Base-by-base conservation (phyloP, 1,140 invertebrate genomes). In the Habropoda laboriosa region DNA sequence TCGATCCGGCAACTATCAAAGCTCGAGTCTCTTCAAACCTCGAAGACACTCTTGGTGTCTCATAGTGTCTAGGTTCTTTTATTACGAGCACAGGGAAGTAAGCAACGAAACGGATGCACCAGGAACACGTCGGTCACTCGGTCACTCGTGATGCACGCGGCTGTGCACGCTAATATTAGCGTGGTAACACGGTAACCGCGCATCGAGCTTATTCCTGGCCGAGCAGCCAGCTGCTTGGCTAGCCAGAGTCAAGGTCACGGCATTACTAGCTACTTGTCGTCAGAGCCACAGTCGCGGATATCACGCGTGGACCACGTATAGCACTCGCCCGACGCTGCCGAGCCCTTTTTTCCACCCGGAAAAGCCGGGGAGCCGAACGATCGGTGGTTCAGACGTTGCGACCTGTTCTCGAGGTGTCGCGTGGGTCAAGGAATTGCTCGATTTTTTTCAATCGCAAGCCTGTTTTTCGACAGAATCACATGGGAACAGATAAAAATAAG, bases 171-270 rank as follows among this genome's bases (percentile, higher is more conserved):
- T 92, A 92, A 92, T 92, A 92, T 92, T 92, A 92, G 91, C 89
- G 81, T 81, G 87, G 89, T 88, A 90, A 90, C 90, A 89, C 88
- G 90, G 85, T 90, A 90, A 91, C 90, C 90, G 85, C 84, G 89
- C 85, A 84, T 82, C 80, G 80, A 87, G 85, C 87, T 89, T 92
- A 89, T 89, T 89, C 89, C 85, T 88, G 87, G 89, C 89, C 80
- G 74, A 87, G 85, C 90, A 88, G 87, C 87, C 85, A 90, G 90
- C 90, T 90, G 90, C 88, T 90, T 82, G 86, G 86, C 89, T 89
- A 87, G 82, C 91, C 91, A 92, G 90, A 92, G 91, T 92, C 91
- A 92, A 92, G 91, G 91, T 91, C 90, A 91, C 68, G 85, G 86
- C 82, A 89, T 91, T 91, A 91, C 89, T 83, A 89, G 66, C 60